Evolutionary conservation across 2,888 invertebrate species (phyloP).

Genomic region (Orthosia cruda): DNA sequence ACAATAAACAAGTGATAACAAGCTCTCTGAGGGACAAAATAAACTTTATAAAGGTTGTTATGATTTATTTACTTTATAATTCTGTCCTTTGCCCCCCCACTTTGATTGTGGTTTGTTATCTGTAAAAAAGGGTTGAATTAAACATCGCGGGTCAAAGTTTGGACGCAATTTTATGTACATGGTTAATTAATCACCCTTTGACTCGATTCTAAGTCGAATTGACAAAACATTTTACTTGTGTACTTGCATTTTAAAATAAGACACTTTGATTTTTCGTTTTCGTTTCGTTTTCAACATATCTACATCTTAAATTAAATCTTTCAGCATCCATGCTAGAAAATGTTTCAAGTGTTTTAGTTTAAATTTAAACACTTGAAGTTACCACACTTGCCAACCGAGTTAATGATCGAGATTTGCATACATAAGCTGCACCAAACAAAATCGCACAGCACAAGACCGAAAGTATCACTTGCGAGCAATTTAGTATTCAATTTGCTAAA

Average conservation of each 20-base stretch:
- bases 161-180: conserved; percentile 44
- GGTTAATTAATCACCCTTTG: conserved; percentile 25
- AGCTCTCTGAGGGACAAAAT: conserved; percentile 80
- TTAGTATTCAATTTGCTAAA: conserved; percentile 58
- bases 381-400: conserved; percentile 14
- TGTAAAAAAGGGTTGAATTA: conserved; percentile 44
- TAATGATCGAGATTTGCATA: conserved; percentile 48
- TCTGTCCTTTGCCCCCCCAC: conserved; percentile 72
- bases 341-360: not conserved
- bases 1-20: conserved; percentile 87
- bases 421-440: conserved; percentile 40
- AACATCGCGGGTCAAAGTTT: conserved; percentile 35
- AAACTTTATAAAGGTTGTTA: conserved; percentile 78
- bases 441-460: conserved; percentile 11
- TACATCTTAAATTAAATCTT: not conserved
- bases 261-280: not conserved
- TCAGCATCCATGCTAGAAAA: not conserved
- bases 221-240: not conserved
- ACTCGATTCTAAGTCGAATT: conserved; percentile 1
- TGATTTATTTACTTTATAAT: conserved; percentile 77
- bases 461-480: conserved; percentile 40
- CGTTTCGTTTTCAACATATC: not conserved
- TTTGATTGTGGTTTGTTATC: conserved; percentile 64
- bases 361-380: conserved; percentile 11
- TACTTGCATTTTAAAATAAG: conserved; percentile 3